These are phyloP conservation scores for Aleiodes alternator DNA, from an alignment of 2,888 invertebrate genomes.

Conservation along the genomic window DNA sequence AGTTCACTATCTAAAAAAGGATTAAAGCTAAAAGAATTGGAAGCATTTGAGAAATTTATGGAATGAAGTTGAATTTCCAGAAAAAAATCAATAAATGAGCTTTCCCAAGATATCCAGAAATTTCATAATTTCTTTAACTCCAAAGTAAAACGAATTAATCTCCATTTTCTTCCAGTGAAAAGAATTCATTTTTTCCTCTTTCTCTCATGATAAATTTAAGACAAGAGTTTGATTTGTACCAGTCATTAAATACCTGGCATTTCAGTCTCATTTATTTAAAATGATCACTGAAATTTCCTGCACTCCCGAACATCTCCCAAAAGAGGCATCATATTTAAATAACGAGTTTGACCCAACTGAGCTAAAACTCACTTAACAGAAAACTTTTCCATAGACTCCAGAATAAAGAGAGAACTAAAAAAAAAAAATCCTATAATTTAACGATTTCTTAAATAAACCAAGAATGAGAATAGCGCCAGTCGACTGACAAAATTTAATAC, in stretches of 20 bases:
- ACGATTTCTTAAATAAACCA: conserved; percentile 10
- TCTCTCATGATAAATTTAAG: background rate
- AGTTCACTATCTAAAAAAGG: no score
- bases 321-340: conserved; percentile 17
- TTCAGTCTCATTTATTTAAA: conserved; percentile 12
- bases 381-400: conserved; percentile 12
- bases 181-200: no score
- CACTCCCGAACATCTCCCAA: conserved; percentile 1
- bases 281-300: background rate
- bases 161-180: no score
- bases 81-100: no score
- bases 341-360: conserved; percentile 10
- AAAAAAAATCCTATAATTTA: conserved; percentile 10
- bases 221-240: background rate
- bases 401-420: background rate
- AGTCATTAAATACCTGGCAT: background rate
- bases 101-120: no score
- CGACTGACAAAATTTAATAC: no score
- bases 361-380: conserved; percentile 1
- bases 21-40: no score
- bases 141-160: no score
- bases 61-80: no score
- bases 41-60: no score
- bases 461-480: no score
- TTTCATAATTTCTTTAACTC: no score